These are phyloP conservation scores for Eupleurogrammus muticus DNA, from an alignment of 2,797 vertebrate genomes.

Conservation along the genomic window DNA sequence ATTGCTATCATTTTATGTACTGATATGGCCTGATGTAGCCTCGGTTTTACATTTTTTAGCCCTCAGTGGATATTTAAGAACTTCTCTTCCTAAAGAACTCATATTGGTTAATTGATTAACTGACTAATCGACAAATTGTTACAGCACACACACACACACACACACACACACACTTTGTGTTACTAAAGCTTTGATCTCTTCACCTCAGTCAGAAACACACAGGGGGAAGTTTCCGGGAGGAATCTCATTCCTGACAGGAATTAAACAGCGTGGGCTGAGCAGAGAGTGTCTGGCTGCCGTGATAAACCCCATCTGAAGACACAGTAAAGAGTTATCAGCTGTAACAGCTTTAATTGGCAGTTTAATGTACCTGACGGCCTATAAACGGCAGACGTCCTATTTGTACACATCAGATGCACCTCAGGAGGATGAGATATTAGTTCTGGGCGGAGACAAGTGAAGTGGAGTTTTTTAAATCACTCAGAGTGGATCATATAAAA, in stretches of 20 bases:
- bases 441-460: not conserved
- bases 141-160: not conserved
- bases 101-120: too few species aligned
- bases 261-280: constrained; percentile 42
- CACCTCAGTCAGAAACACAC: constrained; percentile 10
- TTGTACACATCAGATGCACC: constrained; percentile 38
- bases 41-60: too few species aligned
- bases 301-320: constrained; percentile 47
- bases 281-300: constrained; percentile 31
- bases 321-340: constrained; percentile 51
- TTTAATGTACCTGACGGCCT: constrained; percentile 46
- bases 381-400: constrained; percentile 34
- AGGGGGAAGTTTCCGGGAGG: constrained; percentile 39
- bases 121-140: too few species aligned
- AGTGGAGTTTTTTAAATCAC: constrained; percentile 25
- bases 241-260: constrained; percentile 49
- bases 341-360: constrained; percentile 65
- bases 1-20: too few species aligned
- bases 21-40: too few species aligned
- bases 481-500: constrained; percentile 20
- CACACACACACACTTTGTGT: not conserved
- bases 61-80: too few species aligned
- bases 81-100: too few species aligned
- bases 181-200: constrained; percentile 17
- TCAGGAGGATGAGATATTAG: constrained; percentile 19